Conservation (phyloP, 1,140 invertebrate species). For the Watersipora subatra region DNA sequence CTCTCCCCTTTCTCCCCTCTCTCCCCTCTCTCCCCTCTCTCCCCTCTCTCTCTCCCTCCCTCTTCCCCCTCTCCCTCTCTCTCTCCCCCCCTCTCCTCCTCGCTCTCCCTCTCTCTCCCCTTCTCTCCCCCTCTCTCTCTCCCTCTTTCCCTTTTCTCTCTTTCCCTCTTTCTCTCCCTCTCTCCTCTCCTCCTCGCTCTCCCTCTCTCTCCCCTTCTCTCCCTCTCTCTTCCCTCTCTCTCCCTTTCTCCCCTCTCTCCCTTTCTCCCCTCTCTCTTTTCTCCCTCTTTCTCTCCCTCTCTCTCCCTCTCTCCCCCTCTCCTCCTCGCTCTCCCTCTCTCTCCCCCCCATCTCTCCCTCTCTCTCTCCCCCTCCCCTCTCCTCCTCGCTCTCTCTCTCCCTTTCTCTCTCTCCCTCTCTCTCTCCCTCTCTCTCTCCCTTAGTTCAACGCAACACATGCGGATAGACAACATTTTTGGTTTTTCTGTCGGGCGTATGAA, state of each 20-base stretch:
- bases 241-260: neutral
- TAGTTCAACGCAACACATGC: too few species aligned
- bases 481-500: too few species aligned
- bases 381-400: too few species aligned
- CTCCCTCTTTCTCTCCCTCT: slow-evolving; percentile 7
- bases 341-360: slow-evolving; percentile 8
- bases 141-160: neutral
- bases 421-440: too few species aligned
- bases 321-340: too few species aligned
- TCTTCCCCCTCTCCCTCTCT: neutral
- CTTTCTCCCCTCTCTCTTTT: neutral
- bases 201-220: neutral
- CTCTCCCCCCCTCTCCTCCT: neutral
- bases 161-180: neutral
- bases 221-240: neutral
- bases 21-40: neutral
- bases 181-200: too few species aligned
- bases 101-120: neutral
- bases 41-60: too few species aligned
- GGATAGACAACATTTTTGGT: too few species aligned
- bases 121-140: neutral
- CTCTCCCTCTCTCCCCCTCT: slow-evolving; percentile 8
- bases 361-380: slow-evolving; percentile 4
- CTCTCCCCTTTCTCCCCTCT: slow-evolving; percentile 1
- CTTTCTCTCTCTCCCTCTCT: slow-evolving; percentile 6